Evolutionary conservation across 2,113 vertebrate genomes (phyloP), one percentile per base, ranked within the genome.

Genomic region (Zeus faber): DNA sequence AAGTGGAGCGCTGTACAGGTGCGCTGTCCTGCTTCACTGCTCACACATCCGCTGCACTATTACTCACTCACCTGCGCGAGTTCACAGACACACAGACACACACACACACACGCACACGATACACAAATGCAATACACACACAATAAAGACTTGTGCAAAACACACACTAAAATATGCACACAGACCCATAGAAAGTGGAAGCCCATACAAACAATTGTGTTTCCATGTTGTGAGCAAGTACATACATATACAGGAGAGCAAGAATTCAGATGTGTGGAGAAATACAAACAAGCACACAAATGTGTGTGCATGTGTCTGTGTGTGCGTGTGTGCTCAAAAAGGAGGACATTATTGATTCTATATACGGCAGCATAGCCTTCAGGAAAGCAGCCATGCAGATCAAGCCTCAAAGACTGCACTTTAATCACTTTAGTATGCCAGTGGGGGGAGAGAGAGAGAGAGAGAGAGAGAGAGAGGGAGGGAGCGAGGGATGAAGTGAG

Each of bases 1-100:
- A n/a, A n/a, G n/a, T n/a, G 44, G 49, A 27, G 41, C 50, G 18
- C n/a, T 13, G 58, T 62, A 54, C 72, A 70, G 54, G 48, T 27
- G 45, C 58, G 23, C 21, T 47, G 46, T 62, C 78, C 68, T 67
- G 71, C 66, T 57, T 58, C 25, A 71, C 57, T 55, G 47, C 50
- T 35, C 58, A 39, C 51, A 55, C 37, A n/a, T n/a, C n/a, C n/a
- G n/a, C n/a, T n/a, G n/a, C n/a, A n/a, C n/a, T n/a, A n/a, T 71
- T 17, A 22, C 10, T 24, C 21, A 47, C 22, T 64, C 53, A n/a
- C 35, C 43, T 21, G 22, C 49, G 49, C 2, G 40, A 0, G 4
- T 14, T 10, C 47, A 16, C 6, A 29, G n/a, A 9, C 25, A 10
- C 24, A 29, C 25, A 29, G n/a, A 29, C 7, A 29, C 24, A 41